Evolutionary conservation across 1,140 invertebrate species (phyloP).

Genomic region (Cydia splendana): DNA sequence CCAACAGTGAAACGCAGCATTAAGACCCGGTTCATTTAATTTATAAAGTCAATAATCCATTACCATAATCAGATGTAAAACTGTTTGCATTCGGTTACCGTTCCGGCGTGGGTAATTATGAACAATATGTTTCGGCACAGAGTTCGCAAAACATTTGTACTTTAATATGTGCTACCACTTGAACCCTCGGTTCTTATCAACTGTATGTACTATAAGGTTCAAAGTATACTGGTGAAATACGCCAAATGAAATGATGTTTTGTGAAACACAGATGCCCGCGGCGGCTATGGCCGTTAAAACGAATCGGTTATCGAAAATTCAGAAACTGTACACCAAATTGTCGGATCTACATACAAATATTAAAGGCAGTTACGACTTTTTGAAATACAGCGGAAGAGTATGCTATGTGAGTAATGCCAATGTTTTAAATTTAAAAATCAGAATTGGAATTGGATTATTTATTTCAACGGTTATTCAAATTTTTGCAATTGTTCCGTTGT

Average conservation of each 20-base stretch:
- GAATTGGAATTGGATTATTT: conserved; percentile 53
- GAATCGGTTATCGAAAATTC: conserved; percentile 75
- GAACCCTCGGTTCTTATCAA: background rate
- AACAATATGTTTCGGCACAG: conserved; percentile 70
- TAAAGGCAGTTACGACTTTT: background rate
- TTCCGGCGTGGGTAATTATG: conserved; percentile 74
- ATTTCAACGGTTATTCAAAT: background rate
- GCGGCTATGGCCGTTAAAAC: conserved; percentile 73
- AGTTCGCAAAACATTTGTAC: background rate
- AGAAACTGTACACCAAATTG: background rate
- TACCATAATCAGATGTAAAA: conserved; percentile 73
- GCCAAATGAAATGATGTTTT: background rate
- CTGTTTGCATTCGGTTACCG: conserved; percentile 76
- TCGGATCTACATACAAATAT: background rate
- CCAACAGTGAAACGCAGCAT: background rate
- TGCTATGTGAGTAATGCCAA: conserved; percentile 73
- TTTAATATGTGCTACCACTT: background rate
- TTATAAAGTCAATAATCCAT: conserved; percentile 50
- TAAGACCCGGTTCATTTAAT: conserved; percentile 26
- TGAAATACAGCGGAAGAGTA: conserved; percentile 8
- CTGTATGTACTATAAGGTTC: background rate
- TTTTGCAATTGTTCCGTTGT: conserved; percentile 14
- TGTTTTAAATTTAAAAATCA: conserved; percentile 78
- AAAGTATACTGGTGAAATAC: background rate
- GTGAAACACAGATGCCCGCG: conserved; percentile 50